These are phyloP conservation scores for Lasioglossum figueresi DNA, from an alignment of 2,888 invertebrate genomes.

Conservation along the genomic window DNA sequence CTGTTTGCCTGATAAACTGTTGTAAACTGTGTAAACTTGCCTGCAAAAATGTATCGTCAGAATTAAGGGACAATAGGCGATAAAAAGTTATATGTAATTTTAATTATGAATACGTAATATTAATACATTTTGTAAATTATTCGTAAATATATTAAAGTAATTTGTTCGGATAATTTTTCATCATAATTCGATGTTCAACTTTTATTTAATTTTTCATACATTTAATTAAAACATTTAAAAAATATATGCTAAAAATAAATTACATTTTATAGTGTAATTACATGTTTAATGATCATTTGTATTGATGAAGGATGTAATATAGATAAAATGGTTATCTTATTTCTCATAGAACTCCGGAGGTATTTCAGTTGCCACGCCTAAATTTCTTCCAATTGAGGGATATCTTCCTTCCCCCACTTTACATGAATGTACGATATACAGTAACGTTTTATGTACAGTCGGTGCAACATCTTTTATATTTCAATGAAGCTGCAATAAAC, in stretches of 20 bases:
- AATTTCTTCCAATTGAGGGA: slow-evolving; percentile 63
- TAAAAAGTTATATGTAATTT: slow-evolving; percentile 44
- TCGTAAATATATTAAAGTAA: slow-evolving; percentile 36
- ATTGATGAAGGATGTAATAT: background rate
- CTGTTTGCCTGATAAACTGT: slow-evolving; percentile 78
- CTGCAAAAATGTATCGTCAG: slow-evolving; percentile 71
- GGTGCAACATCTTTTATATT: slow-evolving; percentile 32
- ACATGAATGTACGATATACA: background rate
- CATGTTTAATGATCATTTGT: background rate
- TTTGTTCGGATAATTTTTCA: slow-evolving; percentile 29
- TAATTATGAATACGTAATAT: slow-evolving; percentile 52
- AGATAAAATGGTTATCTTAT: slow-evolving; percentile 21
- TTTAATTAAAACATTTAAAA: background rate
- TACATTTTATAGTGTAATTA: slow-evolving; percentile 13
- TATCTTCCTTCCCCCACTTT: slow-evolving; percentile 35
- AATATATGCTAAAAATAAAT: slow-evolving; percentile 14
- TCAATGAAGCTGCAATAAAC: slow-evolving; percentile 14
- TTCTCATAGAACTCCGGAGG: slow-evolving; percentile 27
- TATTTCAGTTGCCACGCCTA: slow-evolving; percentile 76
- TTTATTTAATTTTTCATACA: slow-evolving; percentile 13
- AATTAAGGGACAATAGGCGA: slow-evolving; percentile 21
- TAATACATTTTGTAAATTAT: slow-evolving; percentile 54
- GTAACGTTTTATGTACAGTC: slow-evolving; percentile 60
- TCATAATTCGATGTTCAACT: slow-evolving; percentile 27
- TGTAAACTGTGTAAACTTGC: no score